Evolutionary conservation across 2,797 vertebrate species (phyloP).

Genomic region (Periophthalmus magnuspinnatus): DNA sequence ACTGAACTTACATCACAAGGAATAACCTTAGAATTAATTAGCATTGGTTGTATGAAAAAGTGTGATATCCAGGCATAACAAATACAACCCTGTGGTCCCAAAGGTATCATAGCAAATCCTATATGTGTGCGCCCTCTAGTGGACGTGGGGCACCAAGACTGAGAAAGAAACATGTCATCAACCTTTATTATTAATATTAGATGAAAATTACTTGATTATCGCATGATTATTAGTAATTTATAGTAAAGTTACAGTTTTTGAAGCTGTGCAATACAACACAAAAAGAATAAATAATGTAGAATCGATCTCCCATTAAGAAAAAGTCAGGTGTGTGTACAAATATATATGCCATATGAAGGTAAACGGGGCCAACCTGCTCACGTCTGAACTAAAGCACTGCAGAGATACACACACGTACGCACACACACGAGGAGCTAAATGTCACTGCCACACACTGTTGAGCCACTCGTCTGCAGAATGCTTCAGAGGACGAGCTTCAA

Average conservation of each 20-base stretch:
- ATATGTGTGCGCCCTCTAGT: conserved; percentile 73
- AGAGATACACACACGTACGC: conserved; percentile 28
- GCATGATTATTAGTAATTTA: too few species aligned
- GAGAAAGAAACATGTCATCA: neutral
- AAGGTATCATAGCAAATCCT: conserved; percentile 26
- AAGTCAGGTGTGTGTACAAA: too few species aligned
- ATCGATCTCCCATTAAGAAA: too few species aligned
- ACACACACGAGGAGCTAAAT: conserved; percentile 60
- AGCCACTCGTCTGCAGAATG: conserved; percentile 34
- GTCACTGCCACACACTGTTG: conserved; percentile 62
- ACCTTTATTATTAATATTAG: conserved; percentile 5
- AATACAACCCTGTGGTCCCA: neutral
- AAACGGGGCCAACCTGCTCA: conserved; percentile 22
- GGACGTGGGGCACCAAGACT: conserved; percentile 46
- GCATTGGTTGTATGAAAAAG: too few species aligned
- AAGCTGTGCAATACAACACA: neutral
- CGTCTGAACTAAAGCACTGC: conserved; percentile 51
- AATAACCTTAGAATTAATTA: too few species aligned
- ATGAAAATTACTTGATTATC: neutral
- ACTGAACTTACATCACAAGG: too few species aligned
- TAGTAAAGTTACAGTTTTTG: neutral
- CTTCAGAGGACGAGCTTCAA: conserved; percentile 20
- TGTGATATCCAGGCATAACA: too few species aligned
- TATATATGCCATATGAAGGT: conserved; percentile 12
- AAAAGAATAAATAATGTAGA: too few species aligned